These are phyloP conservation scores for Cherax quadricarinatus DNA, from an alignment of 1,140 invertebrate species.

Conservation along the genomic window DNA sequence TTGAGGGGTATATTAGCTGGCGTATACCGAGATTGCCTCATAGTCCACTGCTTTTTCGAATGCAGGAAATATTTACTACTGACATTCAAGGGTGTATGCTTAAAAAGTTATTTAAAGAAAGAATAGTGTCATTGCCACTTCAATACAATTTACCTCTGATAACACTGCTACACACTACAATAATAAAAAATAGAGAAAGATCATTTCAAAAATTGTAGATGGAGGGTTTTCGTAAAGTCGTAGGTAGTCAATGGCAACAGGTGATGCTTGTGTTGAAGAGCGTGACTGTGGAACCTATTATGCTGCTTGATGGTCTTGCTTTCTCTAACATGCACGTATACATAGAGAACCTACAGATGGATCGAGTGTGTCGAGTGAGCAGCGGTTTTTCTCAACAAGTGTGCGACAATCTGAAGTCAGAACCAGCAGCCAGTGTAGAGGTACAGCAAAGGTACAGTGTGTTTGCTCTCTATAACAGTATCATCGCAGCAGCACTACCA, in stretches of 20 bases:
- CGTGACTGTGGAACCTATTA: slow-evolving; percentile 57
- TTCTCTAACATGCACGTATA: slow-evolving; percentile 67
- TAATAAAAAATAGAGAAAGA: no score
- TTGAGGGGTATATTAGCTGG: no score
- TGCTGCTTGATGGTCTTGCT: slow-evolving; percentile 55
- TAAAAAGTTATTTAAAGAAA: no score
- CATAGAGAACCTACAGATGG: slow-evolving; percentile 65
- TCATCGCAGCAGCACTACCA: slow-evolving; percentile 55
- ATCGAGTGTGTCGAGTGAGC: slow-evolving; percentile 43
- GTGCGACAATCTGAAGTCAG: slow-evolving; percentile 33
- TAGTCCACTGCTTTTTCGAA: no score
- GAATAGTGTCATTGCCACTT: no score
- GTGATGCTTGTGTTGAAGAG: neutral
- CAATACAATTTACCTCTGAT: no score
- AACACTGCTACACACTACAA: no score
- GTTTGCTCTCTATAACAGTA: slow-evolving; percentile 58
- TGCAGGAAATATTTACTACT: no score
- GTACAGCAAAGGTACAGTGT: slow-evolving; percentile 56
- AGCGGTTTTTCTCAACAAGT: slow-evolving; percentile 18
- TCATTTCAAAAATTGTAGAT: no score
- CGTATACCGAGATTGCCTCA: no score
- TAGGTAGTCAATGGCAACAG: neutral
- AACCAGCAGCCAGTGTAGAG: slow-evolving; percentile 51
- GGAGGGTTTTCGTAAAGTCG: no score
- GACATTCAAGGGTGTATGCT: no score